Evolutionary conservation across 2,797 vertebrate species (phyloP), one percentile per base, ranked within the genome.

Genomic region (Ctenopoma kingsleyae): DNA sequence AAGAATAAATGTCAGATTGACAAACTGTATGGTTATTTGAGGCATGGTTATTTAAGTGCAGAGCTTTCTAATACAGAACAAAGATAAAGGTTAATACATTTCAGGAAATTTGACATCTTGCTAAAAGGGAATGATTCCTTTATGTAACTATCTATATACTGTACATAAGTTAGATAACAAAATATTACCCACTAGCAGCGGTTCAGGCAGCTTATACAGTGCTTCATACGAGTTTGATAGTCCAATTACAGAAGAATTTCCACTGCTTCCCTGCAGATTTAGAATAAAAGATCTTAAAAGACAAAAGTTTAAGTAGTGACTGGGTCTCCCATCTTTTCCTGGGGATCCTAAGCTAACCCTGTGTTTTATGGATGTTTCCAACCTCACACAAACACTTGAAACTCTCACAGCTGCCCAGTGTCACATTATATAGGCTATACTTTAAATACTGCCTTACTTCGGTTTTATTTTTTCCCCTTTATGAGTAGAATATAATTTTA

Each of bases 1-100:
- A 91, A 89, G 72, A 93, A 93, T 93, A 93, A 93, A 93, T 44
- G 36, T 90, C 75, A 81, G 75, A 84, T 60, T 91, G 87, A 88
- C 78, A 88, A 89, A 87, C 81, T 75, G 62, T 66, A 75, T 83
- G 83, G 41, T 87, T 84, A 88, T 83, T 83, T 72, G 73, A 87
- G 76, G 63, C 49, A 87, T 90, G 76, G 43, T 91, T 87, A 84
- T 90, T 92, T 89, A 74, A 86, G 60, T 49, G 57, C 65, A 77
- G 76, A 76, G 32, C 49, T 82, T 75, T 44, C 17, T 50, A 73
- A 55, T 22, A 43, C 25, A 74, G 46, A 54, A 46, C 17, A 32
- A 55, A 70, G 25, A 44, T 58, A 49, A 67, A 44, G 16, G 36
- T 50, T 62, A 62, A 66, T 56, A 44, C 15, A 9, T 41, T 72